These are phyloP conservation scores for Hermetia illucens DNA, from an alignment of 1,140 invertebrate species.

Conservation along the genomic window DNA sequence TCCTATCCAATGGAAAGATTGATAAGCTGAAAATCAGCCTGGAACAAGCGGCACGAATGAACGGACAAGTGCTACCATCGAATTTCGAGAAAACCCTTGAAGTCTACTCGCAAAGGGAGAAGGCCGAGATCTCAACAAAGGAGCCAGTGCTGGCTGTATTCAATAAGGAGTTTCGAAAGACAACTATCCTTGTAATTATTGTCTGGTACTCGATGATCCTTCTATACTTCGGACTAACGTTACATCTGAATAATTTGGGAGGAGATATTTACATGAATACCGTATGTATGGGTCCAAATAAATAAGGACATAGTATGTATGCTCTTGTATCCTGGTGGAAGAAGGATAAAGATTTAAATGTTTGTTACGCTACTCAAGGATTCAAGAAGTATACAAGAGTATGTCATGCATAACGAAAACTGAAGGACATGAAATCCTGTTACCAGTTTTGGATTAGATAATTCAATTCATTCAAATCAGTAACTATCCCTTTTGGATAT, in stretches of 20 bases:
- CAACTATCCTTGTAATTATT: slow-evolving; percentile 44
- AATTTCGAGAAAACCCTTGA: slow-evolving; percentile 47
- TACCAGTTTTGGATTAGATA: too few relatives aligned
- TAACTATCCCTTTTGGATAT: too few relatives aligned
- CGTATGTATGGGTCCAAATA: too few relatives aligned
- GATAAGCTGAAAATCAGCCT: slow-evolving; percentile 52
- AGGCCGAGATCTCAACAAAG: slow-evolving; percentile 2
- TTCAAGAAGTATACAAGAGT: too few relatives aligned
- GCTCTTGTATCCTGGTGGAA: too few relatives aligned
- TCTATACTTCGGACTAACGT: slow-evolving; percentile 52
- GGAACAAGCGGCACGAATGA: slow-evolving; percentile 47
- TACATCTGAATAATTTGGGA: slow-evolving; percentile 50
- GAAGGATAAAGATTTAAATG: too few relatives aligned
- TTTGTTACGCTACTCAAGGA: too few relatives aligned
- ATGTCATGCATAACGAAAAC: too few relatives aligned
- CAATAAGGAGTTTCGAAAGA: slow-evolving; percentile 39
- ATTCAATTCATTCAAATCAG: too few relatives aligned
- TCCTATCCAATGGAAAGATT: slow-evolving; percentile 55
- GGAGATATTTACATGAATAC: slow-evolving; percentile 52
- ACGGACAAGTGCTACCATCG: slow-evolving; percentile 38
- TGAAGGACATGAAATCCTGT: too few relatives aligned
- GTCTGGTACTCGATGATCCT: slow-evolving; percentile 58
- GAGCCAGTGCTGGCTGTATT: slow-evolving; percentile 45
- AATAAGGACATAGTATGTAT: too few relatives aligned
- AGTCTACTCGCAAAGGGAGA: slow-evolving; percentile 7